Percentiles rank a stretch among this genome's conserved stretches.
These are phyloP conservation scores for Cephus runcator DNA, from an alignment of 2,888 invertebrate genomes.

Conservation along the genomic window DNA sequence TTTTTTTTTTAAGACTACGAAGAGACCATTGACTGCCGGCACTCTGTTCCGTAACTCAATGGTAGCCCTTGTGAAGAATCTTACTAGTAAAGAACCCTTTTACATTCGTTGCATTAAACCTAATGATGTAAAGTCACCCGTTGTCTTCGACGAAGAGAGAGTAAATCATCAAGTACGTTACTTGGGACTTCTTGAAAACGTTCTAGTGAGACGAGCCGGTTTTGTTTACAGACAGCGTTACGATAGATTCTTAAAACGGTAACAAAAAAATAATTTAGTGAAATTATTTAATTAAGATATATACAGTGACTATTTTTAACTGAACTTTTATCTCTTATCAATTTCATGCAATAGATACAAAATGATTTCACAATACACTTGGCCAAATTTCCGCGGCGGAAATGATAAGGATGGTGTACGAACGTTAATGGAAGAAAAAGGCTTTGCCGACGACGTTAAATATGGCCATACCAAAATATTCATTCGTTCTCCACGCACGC, in stretches of 20 bases:
- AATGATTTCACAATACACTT: slow-evolving; percentile 94
- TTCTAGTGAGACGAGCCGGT: slow-evolving; percentile 94
- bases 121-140: slow-evolving; percentile 91
- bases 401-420: slow-evolving; percentile 84
- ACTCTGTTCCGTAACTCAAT: slow-evolving; percentile 95
- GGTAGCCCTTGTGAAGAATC: slow-evolving; percentile 86
- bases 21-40: slow-evolving; percentile 94
- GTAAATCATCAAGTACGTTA: slow-evolving; percentile 82
- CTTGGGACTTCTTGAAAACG: slow-evolving; percentile 94
- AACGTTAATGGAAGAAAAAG: slow-evolving; percentile 84
- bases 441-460: slow-evolving; percentile 84
- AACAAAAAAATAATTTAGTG: slow-evolving; percentile 18
- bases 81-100: slow-evolving; percentile 93
- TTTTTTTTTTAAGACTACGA: slow-evolving; percentile 82
- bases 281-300: background rate
- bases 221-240: slow-evolving; percentile 97
- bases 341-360: slow-evolving; percentile 78
- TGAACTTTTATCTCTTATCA: slow-evolving; percentile 10
- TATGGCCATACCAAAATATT: slow-evolving; percentile 97
- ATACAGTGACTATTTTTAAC: background rate
- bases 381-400: slow-evolving; percentile 93
- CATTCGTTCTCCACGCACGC: slow-evolving; percentile 89
- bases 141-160: slow-evolving; percentile 86
- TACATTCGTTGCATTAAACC: slow-evolving; percentile 98
- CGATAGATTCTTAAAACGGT: slow-evolving; percentile 90